These are phyloP conservation scores for Brenthis daphne DNA, from an alignment of 2,888 invertebrate genomes.

Conservation along the genomic window DNA sequence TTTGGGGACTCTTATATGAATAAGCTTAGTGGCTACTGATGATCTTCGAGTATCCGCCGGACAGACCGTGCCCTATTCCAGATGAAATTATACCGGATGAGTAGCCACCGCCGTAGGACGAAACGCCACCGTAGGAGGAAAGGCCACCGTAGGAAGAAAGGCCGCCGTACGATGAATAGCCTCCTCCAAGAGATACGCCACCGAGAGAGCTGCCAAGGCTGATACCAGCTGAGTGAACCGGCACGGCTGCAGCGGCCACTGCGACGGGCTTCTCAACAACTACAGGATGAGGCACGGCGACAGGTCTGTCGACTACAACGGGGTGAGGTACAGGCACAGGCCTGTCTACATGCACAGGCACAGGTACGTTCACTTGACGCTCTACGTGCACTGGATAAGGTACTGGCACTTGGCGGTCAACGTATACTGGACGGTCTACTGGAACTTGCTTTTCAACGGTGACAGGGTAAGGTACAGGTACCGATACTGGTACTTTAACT, in stretches of 20 bases:
- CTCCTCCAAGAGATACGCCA: constrained; percentile 15
- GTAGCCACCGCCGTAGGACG: constrained; percentile 20
- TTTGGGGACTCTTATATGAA: constrained; percentile 31
- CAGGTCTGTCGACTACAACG: constrained; percentile 53
- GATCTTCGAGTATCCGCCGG: constrained; percentile 39
- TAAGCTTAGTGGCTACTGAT: constrained; percentile 43
- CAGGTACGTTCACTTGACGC: constrained; percentile 82
- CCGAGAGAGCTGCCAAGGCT: constrained; percentile 18
- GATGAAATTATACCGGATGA: constrained; percentile 26
- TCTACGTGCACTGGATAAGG: constrained; percentile 81
- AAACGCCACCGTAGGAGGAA: constrained; percentile 13
- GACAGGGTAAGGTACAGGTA: constrained; percentile 83
- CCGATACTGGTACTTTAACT: constrained; percentile 77
- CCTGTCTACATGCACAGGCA: constrained; percentile 82
- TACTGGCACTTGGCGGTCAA: constrained; percentile 79
- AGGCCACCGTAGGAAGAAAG: constrained; percentile 7
- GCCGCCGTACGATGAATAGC: constrained; percentile 13
- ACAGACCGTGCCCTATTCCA: constrained; percentile 17
- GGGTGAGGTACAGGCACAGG: constrained; percentile 63
- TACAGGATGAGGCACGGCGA: constrained; percentile 68
- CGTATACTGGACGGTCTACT: constrained; percentile 81
- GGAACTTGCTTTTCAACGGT: constrained; percentile 82
- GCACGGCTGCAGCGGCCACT: constrained; percentile 42
- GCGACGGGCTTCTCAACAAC: constrained; percentile 58
- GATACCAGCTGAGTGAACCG: constrained; percentile 27